Percentiles rank a stretch among this genome's conserved stretches.
These are phyloP conservation scores for Drepanosiphum platanoidis DNA, from an alignment of 2,888 invertebrate genomes.

Conservation along the genomic window DNA sequence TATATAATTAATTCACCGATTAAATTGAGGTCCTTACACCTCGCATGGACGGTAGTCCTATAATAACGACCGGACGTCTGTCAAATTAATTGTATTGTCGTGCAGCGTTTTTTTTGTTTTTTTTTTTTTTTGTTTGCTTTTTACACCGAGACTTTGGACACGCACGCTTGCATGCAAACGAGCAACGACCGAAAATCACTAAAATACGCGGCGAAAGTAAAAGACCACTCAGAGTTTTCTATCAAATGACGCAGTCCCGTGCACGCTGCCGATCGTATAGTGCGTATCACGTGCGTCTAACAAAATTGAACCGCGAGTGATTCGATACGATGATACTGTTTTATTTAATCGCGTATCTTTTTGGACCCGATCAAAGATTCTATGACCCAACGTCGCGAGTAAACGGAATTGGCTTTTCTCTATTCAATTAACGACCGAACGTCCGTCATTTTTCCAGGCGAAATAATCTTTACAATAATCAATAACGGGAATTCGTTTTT, in stretches of 20 bases:
- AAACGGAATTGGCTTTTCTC: too few species aligned
- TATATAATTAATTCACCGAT: conserved; percentile 3
- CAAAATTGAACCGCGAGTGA: too few species aligned
- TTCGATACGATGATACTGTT: not conserved
- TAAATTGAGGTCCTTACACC: not conserved
- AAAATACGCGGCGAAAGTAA: not conserved
- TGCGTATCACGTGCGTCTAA: too few species aligned
- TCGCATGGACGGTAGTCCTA: not conserved
- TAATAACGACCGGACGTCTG: not conserved
- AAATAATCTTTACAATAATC: not conserved
- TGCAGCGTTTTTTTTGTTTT: not conserved
- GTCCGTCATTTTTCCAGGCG: not conserved
- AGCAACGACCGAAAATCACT: not conserved
- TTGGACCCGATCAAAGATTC: not conserved
- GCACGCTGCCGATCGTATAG: too few species aligned
- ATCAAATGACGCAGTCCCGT: too few species aligned
- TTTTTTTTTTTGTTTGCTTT: not conserved
- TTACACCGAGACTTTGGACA: not conserved
- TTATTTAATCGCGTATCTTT: not conserved
- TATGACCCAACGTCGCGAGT: not conserved
- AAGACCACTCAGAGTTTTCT: too few species aligned
- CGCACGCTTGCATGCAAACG: not conserved
- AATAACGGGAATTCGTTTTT: too few species aligned
- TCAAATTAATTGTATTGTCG: conserved; percentile 24
- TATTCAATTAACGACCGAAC: not conserved